Evolutionary conservation across 30 jellyfish, hydroid and myxozoan species (phyloP).

Genomic region (Cassiopea andromeda): DNA sequence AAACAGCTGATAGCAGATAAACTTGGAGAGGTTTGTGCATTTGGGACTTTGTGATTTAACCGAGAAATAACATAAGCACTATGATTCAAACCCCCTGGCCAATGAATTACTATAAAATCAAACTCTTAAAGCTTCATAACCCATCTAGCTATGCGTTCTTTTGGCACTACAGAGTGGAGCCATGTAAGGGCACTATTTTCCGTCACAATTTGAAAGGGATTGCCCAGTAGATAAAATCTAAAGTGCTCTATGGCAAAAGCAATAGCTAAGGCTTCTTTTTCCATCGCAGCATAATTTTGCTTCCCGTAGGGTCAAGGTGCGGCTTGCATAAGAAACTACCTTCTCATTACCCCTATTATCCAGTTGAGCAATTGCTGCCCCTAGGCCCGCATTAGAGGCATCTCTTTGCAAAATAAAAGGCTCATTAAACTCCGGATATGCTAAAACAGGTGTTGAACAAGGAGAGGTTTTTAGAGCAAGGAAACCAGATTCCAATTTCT

Average conservation of each 20-base stretch:
- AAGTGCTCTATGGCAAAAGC: conserved; percentile 39
- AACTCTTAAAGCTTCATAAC: conserved; percentile 39
- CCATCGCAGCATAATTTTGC: conserved; percentile 23
- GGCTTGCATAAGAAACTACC: conserved; percentile 20
- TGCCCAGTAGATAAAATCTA: conserved; percentile 36
- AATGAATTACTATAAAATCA: conserved; percentile 17
- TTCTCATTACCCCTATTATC: conserved; percentile 19
- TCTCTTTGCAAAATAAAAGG: too few relatives aligned
- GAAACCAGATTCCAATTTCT: too few relatives aligned
- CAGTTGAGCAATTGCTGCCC: too few relatives aligned
- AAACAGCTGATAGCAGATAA: too few relatives aligned
- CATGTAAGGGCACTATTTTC: conserved; percentile 63
- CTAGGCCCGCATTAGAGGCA: too few relatives aligned
- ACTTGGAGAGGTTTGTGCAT: too few relatives aligned
- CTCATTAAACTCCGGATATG: too few relatives aligned
- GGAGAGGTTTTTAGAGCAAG: too few relatives aligned
- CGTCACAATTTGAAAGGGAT: conserved; percentile 11
- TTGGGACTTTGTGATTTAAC: too few relatives aligned
- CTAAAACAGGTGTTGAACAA: too few relatives aligned
- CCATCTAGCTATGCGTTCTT: conserved; percentile 76
- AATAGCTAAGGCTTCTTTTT: conserved; percentile 61
- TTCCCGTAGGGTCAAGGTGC: conserved; percentile 24
- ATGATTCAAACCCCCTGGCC: conserved; percentile 32
- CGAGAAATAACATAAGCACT: conserved; percentile 70
- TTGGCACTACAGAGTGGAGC: conserved; percentile 53